Percentiles rank a stretch among this genome's conserved stretches.
phyloP scores from a whole-genome alignment of 2,113 vertebrate species.

The Neodontobutis hainanensis region DNA sequence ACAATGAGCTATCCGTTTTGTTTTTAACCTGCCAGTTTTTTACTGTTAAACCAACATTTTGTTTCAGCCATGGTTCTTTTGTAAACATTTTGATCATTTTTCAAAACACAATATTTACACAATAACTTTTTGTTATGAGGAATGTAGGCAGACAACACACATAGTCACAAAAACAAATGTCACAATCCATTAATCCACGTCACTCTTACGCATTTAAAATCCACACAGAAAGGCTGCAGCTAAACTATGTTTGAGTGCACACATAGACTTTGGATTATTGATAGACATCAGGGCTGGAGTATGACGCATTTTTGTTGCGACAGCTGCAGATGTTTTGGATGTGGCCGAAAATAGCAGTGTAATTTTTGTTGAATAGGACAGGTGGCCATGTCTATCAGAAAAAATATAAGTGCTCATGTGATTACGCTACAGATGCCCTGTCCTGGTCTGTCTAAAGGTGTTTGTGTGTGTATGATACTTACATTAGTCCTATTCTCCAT shows the following conservation, averaged over 20 bases:
- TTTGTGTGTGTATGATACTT: constrained; percentile 45
- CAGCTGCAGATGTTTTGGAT: no score
- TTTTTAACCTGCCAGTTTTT: no score
- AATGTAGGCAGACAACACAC: not conserved
- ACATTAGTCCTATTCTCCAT: constrained; percentile 57
- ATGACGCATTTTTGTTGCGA: constrained; percentile 1
- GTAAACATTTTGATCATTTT: not conserved
- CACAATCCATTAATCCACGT: not conserved
- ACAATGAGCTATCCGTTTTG: no score
- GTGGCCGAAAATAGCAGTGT: no score
- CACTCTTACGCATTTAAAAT: constrained; percentile 2
- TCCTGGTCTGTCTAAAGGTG: not conserved
- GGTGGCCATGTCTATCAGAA: no score
- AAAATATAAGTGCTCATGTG: no score
- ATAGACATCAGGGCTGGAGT: not conserved
- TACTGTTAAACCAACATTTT: no score
- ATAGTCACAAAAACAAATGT: not conserved
- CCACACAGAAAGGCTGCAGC: constrained; percentile 14
- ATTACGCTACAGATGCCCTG: no score
- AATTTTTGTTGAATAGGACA: no score
- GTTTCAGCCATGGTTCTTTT: not conserved
- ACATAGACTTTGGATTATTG: constrained; percentile 2
- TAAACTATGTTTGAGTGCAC: not conserved
- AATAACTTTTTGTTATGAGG: no score
- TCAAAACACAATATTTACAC: not conserved